Conservation (phyloP, 2,888 invertebrate species). For the Aphodius granarius region DNA sequence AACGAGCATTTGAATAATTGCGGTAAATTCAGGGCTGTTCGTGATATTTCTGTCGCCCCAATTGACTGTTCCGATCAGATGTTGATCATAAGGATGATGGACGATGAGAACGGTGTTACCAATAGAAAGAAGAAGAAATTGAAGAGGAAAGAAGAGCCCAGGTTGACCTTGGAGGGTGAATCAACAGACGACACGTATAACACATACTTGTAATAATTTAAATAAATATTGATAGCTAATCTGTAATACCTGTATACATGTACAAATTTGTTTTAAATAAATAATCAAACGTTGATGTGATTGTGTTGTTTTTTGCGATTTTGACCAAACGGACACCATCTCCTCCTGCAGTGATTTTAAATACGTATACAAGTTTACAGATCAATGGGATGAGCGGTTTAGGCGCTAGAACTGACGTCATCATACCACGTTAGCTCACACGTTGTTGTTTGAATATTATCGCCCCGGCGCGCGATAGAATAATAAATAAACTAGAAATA, state of each 20-base stretch:
- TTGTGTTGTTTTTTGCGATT: neutral
- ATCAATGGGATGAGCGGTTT: too few species aligned
- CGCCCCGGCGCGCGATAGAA: too few species aligned
- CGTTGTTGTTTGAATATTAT: too few species aligned
- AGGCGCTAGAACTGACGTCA: too few species aligned
- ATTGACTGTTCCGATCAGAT: constrained; percentile 92
- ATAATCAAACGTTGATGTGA: neutral
- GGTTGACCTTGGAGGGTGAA: constrained; percentile 49
- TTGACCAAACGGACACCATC: too few species aligned
- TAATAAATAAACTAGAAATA: too few species aligned
- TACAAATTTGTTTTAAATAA: constrained; percentile 20
- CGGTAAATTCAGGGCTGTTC: constrained; percentile 96
- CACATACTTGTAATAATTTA: constrained; percentile 7
- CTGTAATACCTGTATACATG: constrained; percentile 8
- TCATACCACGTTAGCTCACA: too few species aligned
- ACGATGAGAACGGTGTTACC: constrained; percentile 84
- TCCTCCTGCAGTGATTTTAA: too few species aligned
- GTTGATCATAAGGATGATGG: constrained; percentile 92
- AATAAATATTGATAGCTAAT: neutral
- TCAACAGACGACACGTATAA: constrained; percentile 52
- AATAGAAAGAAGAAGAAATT: constrained; percentile 65
- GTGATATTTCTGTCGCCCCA: constrained; percentile 96
- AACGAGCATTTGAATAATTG: constrained; percentile 99
- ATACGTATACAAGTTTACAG: too few species aligned
- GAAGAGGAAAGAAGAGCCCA: constrained; percentile 47